Evolutionary conservation across 2,888 invertebrate genomes (phyloP).

Genomic region (Myopa tessellatipennis): DNA sequence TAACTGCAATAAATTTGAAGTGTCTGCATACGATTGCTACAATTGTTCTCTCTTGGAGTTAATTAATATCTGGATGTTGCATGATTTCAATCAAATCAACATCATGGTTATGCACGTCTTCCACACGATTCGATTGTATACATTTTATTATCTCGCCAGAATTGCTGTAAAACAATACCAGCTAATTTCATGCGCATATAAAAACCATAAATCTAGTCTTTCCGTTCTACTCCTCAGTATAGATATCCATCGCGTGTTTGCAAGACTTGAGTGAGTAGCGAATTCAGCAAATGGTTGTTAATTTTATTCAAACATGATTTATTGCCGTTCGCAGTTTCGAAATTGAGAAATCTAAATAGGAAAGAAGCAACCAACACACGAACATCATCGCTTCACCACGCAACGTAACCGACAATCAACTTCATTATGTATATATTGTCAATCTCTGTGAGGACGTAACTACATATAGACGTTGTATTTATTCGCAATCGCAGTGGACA

Average conservation of each 20-base stretch:
- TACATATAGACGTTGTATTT: background rate
- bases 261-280: background rate
- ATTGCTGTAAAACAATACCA: background rate
- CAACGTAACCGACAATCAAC: background rate
- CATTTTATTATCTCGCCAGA: background rate
- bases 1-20: no score
- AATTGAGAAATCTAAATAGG: conserved; percentile 16
- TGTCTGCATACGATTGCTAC: no score
- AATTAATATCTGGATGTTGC: no score
- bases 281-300: conserved; percentile 13
- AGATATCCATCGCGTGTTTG: background rate
- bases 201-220: conserved; percentile 1
- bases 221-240: background rate
- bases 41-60: no score
- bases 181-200: conserved; percentile 14
- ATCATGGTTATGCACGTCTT: background rate
- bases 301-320: conserved; percentile 29
- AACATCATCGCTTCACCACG: background rate
- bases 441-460: background rate
- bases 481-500: background rate
- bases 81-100: background rate
- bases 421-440: conserved; percentile 8
- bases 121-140: background rate
- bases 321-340: background rate
- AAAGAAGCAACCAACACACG: background rate